Evolutionary conservation across 2,113 vertebrate species (phyloP).

Genomic region (Colossoma macropomum): DNA sequence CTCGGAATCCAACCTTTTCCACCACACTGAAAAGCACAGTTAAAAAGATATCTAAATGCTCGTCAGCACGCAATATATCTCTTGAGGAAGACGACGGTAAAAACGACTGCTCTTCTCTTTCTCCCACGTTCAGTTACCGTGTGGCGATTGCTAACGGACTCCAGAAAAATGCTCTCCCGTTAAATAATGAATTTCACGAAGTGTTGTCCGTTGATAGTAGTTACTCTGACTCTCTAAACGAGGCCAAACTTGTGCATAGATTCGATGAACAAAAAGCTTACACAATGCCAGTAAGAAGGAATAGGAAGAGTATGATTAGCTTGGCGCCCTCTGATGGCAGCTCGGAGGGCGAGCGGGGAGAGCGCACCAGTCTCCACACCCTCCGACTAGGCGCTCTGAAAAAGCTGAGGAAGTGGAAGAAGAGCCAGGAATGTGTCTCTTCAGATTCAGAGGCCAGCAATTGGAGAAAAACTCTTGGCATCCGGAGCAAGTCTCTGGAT

Average conservation of each 20-base stretch:
- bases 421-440: conserved; percentile 96
- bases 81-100: conserved; percentile 84
- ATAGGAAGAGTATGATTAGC: conserved; percentile 94
- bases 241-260: conserved; percentile 81
- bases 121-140: conserved; percentile 96
- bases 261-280: conserved; percentile 80
- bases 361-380: conserved; percentile 86
- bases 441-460: conserved; percentile 95
- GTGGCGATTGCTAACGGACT: conserved; percentile 97
- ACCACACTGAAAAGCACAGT: conserved; percentile 92
- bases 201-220: conserved; percentile 88
- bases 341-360: conserved; percentile 91
- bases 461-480: conserved; percentile 91
- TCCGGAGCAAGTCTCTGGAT: conserved; percentile 96
- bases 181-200: conserved; percentile 87
- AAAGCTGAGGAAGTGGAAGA: conserved; percentile 96
- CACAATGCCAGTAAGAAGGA: conserved; percentile 95
- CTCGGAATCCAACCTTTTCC: conserved; percentile 86
- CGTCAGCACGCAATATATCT: conserved; percentile 88
- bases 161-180: conserved; percentile 79
- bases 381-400: conserved; percentile 91
- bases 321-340: conserved; percentile 95
- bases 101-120: conserved; percentile 91
- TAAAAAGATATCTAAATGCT: conserved; percentile 91
- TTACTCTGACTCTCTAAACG: conserved; percentile 87